Evolutionary conservation across 2,888 invertebrate species (phyloP), one percentile per base, ranked within the genome.

Genomic region (Stegana nigrithorax): DNA sequence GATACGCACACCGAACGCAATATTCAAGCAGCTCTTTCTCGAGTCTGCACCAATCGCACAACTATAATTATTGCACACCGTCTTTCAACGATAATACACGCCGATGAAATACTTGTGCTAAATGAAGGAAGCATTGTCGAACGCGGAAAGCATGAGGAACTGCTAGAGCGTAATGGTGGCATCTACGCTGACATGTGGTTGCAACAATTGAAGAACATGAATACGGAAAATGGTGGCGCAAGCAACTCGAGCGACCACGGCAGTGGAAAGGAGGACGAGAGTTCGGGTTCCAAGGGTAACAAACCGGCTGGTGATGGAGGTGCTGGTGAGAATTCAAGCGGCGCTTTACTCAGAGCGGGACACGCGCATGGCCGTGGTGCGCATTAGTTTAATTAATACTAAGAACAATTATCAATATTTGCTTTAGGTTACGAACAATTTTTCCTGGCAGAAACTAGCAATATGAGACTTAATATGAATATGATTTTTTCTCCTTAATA

Each of bases 1-100:
- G 98, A 98, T 82, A 98, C 98, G 0, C 91, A 96, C 78, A 97
- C 98, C 0, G 98, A 98, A 83, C 89, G 97, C 92, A 94, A 95
- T 79, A 98, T 98, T 71, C 89, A 98, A 60, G 90, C 92, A 75
- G 96, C 98, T 0, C 86, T 98, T 36, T 88, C 91, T 56, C 90
- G 92, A 67, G 96, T 97, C 0, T 96, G 96, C 0, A 88, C 92
- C 14, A 94, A 96, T 83, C 90, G 95, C 60, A 98, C 98, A 0
- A 97, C 97, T 0, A 89, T 98, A 7, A 94, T 98, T 59, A 94
- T 98, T 32, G 98, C 98, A 0, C 98, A 98, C 86, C 90, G 96
- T 62, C 85, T 98, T 51, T 97, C 97, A 0, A 98, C 98, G 0
- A 91, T 98, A 64, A 95, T 97, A 69, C 93, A 97, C 84, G 96